Base-by-base conservation (phyloP, 2,888 invertebrate species). In the Agrochola macilenta region DNA sequence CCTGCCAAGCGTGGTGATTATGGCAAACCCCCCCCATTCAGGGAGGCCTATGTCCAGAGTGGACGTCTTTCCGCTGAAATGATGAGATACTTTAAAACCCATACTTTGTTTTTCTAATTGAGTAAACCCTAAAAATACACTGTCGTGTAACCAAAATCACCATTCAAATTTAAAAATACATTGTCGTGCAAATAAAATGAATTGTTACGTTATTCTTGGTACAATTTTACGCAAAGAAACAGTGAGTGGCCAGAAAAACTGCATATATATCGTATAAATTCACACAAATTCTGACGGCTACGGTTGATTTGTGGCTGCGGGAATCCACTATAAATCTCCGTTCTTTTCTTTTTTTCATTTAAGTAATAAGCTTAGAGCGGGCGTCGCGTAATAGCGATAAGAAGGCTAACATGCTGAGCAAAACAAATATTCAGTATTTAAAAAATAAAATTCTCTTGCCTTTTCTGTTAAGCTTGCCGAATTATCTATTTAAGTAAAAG, bases 291-390 rank as follows among this genome's bases (percentile, higher is more conserved):
- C 93, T 89, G 94, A 94, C 94, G 92, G 92, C 90, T 86, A 88
- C 89, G 84, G 92, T 94, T 95, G 95, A 95, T 95, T 95, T 95
- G 95, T 95, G 90, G 94, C 91, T 84, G 88, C 88, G 90, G 87
- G 93, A 94, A 93, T 91, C 91, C 92, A 91, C 92, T 90, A 94
- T 95, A 95, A 95, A 95, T 95, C 94, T 93, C 90, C 88, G 87
- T 89, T 89, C 86, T 89, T 91, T 90, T 82, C 69, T 80, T 83
- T 89, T 78, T 88, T 80, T 89, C 81, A 81, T 82, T 79, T 79
- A 91, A 89, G 79, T 77, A 23, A 76, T 80, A 68, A 87, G 81
- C 74, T 77, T 82, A 71, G 20, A 69, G 76, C 75, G 78, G 58
- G 20, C 11, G 52, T 76, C 46, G 26, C 26, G 43, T 17, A 35